These are phyloP conservation scores for Cephalopholis sonnerati DNA, from an alignment of 2,113 vertebrate genomes.

Conservation along the genomic window DNA sequence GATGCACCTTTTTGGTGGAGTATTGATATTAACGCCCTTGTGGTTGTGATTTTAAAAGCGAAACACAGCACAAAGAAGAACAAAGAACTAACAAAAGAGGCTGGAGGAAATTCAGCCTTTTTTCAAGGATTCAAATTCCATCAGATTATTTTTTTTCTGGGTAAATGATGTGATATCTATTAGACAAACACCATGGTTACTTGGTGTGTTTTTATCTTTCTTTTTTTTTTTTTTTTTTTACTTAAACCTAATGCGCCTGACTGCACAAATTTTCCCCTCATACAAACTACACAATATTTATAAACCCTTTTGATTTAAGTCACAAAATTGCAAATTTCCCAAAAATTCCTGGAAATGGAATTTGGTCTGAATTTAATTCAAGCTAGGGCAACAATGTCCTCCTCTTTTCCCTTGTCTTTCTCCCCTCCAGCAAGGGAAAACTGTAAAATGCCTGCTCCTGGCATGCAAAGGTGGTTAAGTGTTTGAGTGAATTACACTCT, in stretches of 20 bases:
- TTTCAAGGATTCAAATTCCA: background rate
- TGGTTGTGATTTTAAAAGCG: background rate
- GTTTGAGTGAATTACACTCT: slow-evolving; percentile 31
- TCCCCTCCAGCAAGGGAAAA: background rate
- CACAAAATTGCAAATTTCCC: background rate
- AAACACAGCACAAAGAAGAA: background rate
- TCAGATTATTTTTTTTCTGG: background rate
- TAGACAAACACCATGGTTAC: background rate
- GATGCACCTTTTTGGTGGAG: slow-evolving; percentile 49
- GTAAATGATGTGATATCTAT: background rate
- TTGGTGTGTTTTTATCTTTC: background rate
- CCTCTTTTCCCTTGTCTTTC: background rate
- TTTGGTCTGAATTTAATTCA: background rate
- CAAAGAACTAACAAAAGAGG: background rate
- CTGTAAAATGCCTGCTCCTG: background rate
- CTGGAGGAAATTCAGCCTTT: background rate
- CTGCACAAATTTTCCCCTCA: background rate
- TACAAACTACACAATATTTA: background rate
- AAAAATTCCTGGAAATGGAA: slow-evolving; percentile 1
- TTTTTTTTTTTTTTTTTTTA: background rate
- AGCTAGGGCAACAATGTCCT: background rate
- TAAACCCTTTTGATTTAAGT: background rate
- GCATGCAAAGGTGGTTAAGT: slow-evolving; percentile 16
- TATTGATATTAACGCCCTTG: slow-evolving; percentile 32
- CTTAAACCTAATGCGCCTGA: background rate